A percentile compares a stretch with the other conserved stretches of the same genome.
These are phyloP conservation scores for Sisyra terminalis DNA, from an alignment of 2,888 invertebrate species.

Conservation along the genomic window DNA sequence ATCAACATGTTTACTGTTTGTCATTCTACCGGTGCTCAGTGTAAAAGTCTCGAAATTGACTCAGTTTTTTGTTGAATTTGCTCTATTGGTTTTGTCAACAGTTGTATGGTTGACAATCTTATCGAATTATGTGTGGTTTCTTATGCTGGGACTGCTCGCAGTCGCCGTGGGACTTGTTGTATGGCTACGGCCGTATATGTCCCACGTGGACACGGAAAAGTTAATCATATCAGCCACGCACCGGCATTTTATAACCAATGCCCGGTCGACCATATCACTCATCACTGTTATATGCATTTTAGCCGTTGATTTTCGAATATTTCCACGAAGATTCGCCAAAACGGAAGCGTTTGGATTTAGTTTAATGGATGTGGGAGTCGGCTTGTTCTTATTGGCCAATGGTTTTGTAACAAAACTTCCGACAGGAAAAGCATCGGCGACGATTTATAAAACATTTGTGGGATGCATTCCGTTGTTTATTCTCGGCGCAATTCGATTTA, in stretches of 20 bases:
- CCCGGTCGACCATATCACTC: constrained; percentile 52
- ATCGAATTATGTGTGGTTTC: constrained; percentile 22
- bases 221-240: neutral
- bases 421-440: constrained; percentile 17
- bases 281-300: constrained; percentile 70
- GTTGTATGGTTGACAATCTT: constrained; percentile 38
- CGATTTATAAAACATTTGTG: constrained; percentile 21
- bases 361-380: constrained; percentile 93
- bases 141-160: constrained; percentile 11
- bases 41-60: constrained; percentile 11
- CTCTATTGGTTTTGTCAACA: constrained; percentile 34
- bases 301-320: constrained; percentile 83
- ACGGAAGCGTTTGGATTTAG: constrained; percentile 73
- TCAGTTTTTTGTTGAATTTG: constrained; percentile 34
- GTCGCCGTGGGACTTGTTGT: constrained; percentile 1
- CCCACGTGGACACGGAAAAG: neutral
- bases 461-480: constrained; percentile 31
- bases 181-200: constrained; percentile 3
- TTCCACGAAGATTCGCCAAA: constrained; percentile 76
- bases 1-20: constrained; percentile 1
- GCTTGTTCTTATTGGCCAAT: constrained; percentile 67
- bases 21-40: neutral
- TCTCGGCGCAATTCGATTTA: constrained; percentile 44
- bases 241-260: constrained; percentile 40
- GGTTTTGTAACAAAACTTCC: constrained; percentile 45